phyloP scores from a whole-genome alignment of 2,113 vertebrate genomes.

The Limnothrissa miodon region DNA sequence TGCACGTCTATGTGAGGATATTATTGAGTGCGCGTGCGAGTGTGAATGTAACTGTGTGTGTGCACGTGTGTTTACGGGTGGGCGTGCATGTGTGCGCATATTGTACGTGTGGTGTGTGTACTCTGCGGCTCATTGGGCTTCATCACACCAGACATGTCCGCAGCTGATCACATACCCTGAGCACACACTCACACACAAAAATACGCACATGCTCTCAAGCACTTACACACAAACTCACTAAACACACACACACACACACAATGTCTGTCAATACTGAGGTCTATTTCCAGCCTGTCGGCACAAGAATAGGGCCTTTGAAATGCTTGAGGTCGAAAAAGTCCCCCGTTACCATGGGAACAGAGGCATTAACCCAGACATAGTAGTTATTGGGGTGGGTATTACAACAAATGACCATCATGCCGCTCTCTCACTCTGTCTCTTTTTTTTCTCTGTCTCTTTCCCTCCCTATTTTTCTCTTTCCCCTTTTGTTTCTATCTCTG shows the following conservation, averaged over 20 bases:
- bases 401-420: constrained; percentile 1
- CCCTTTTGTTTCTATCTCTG: not conserved
- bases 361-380: constrained; percentile 1
- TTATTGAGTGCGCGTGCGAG: not conserved
- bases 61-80: too few species aligned
- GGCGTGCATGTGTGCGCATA: too few species aligned
- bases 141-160: constrained; percentile 14
- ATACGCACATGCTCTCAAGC: not conserved
- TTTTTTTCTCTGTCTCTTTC: not conserved
- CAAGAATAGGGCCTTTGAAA: not conserved
- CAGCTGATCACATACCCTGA: constrained; percentile 38
- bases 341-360: not conserved
- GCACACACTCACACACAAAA: constrained; percentile 26
- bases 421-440: not conserved
- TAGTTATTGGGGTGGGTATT: not conserved
- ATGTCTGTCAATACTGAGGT: not conserved
- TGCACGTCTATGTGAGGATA: not conserved
- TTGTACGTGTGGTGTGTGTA: not conserved
- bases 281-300: constrained; percentile 2
- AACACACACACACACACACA: not conserved
- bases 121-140: not conserved
- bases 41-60: too few species aligned
- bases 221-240: not conserved
- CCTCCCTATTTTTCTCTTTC: not conserved
- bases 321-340: not conserved